phyloP scores from a whole-genome alignment of 2,888 invertebrate species.

The Ophonus ardosiacus region DNA sequence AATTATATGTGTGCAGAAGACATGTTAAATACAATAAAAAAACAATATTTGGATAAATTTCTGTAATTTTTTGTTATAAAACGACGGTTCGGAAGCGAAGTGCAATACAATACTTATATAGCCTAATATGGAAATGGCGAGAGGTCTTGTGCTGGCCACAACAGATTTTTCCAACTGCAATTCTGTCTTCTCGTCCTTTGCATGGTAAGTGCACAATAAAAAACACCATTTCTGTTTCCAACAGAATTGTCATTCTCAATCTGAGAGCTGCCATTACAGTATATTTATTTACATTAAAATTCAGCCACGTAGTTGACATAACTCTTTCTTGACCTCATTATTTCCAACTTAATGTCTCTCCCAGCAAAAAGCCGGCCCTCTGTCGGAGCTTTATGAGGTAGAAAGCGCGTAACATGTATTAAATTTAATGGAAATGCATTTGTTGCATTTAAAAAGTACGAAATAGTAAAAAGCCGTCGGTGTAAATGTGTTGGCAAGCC shows the following conservation, averaged over 20 bases:
- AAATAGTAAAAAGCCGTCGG: slow-evolving; percentile 47
- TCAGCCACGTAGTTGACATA: neutral
- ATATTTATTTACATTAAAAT: neutral
- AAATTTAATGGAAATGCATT: slow-evolving; percentile 59
- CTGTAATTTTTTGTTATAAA: too few species aligned
- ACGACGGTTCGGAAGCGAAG: too few species aligned
- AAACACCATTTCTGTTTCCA: too few species aligned
- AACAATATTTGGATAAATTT: too few species aligned
- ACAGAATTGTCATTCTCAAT: neutral
- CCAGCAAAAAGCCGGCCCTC: neutral
- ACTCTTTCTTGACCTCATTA: neutral
- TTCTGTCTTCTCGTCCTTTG: too few species aligned
- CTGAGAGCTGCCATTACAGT: neutral
- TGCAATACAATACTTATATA: too few species aligned
- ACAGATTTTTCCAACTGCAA: too few species aligned
- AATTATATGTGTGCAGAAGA: too few species aligned
- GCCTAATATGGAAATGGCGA: too few species aligned
- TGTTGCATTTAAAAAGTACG: slow-evolving; percentile 60
- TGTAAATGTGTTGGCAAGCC: slow-evolving; percentile 29
- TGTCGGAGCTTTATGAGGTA: slow-evolving; percentile 25
- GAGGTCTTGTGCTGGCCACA: too few species aligned
- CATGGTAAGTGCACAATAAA: too few species aligned
- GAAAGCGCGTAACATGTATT: slow-evolving; percentile 52
- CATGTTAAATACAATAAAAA: too few species aligned
- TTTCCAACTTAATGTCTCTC: neutral